phyloP scores from a whole-genome alignment of 2,888 invertebrate genomes.

The Leptopilina syphax region DNA sequence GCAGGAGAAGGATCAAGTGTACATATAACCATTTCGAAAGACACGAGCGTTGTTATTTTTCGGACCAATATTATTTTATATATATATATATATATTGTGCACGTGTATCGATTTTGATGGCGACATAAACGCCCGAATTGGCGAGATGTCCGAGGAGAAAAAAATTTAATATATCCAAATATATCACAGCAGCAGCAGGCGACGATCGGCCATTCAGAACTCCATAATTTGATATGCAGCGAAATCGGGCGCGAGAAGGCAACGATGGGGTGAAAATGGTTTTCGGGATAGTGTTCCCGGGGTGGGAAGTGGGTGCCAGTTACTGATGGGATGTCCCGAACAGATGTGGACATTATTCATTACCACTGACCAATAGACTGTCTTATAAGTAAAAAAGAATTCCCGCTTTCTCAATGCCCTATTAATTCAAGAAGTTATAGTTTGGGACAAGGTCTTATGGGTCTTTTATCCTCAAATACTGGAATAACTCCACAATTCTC shows the following conservation, averaged over 20 bases:
- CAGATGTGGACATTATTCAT: conserved; percentile 76
- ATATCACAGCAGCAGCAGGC: conserved; percentile 75
- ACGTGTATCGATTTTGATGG: conserved; percentile 50
- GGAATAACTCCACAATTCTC: no score
- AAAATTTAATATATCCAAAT: conserved; percentile 77
- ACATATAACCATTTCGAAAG: neutral
- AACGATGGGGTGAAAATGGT: conserved; percentile 69
- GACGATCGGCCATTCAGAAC: conserved; percentile 74
- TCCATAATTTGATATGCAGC: conserved; percentile 76
- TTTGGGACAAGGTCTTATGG: neutral
- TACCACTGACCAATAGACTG: conserved; percentile 69
- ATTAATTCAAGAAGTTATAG: conserved; percentile 20
- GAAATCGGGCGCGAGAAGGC: conserved; percentile 69
- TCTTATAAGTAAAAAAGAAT: conserved; percentile 46
- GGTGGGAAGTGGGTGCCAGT: conserved; percentile 60
- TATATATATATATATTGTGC: no score
- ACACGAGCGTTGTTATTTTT: no score
- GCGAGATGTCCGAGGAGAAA: conserved; percentile 61
- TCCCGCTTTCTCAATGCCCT: neutral
- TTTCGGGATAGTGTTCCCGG: conserved; percentile 59
- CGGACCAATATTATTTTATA: no score
- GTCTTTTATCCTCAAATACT: no score
- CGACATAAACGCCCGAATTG: conserved; percentile 49
- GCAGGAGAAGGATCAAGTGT: conserved; percentile 16
- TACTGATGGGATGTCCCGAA: conserved; percentile 73